These are phyloP conservation scores for Eupithecia inturbata DNA, from an alignment of 2,888 invertebrate species.

Conservation along the genomic window DNA sequence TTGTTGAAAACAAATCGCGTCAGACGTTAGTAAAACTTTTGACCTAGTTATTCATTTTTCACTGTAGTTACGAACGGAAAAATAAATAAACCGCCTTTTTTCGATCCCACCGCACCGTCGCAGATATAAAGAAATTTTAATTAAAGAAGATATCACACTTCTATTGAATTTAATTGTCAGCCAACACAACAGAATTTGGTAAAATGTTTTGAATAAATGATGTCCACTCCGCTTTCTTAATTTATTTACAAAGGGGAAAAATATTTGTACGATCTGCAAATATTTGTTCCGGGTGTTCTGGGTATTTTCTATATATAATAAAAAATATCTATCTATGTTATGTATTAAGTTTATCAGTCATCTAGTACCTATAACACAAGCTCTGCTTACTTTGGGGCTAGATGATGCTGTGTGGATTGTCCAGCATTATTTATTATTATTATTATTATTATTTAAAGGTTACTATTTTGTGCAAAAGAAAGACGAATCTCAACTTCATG, in stretches of 20 bases:
- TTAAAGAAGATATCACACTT: conserved; percentile 54
- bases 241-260: no score
- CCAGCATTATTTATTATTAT: no score
- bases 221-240: neutral
- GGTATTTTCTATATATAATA: no score
- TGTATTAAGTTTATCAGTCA: no score
- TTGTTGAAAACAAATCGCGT: neutral
- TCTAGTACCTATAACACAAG: no score
- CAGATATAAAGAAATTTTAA: conserved; percentile 51
- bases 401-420: no score
- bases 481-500: neutral
- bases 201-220: conserved; percentile 10
- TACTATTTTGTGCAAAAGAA: neutral
- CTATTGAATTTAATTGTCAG: conserved; percentile 51
- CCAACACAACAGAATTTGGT: conserved; percentile 32
- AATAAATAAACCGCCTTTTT: conserved; percentile 51
- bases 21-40: neutral
- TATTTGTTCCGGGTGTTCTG: no score
- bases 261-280: no score
- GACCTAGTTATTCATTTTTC: neutral
- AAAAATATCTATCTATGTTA: no score
- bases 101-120: conserved; percentile 42
- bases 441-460: no score
- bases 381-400: no score
- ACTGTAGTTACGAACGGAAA: conserved; percentile 39